phyloP scores from a whole-genome alignment of 2,888 invertebrate genomes.

The Campoplex nolae region DNA sequence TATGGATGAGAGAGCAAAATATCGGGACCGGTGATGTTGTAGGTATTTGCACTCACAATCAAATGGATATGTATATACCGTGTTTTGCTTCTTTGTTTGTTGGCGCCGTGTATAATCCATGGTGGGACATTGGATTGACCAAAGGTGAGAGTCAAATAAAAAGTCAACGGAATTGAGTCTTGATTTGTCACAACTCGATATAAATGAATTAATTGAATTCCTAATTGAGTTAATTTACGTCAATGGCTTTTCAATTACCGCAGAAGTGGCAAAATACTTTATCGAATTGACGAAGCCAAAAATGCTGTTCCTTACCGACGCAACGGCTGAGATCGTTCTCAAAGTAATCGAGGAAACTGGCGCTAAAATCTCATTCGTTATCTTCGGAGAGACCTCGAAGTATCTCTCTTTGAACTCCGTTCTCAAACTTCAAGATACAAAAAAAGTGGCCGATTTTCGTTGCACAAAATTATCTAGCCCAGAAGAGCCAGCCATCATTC shows the following conservation, averaged over 20 bases:
- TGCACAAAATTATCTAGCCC: conserved; percentile 62
- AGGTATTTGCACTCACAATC: conserved; percentile 75
- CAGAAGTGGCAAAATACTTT: conserved; percentile 74
- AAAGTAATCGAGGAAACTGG: conserved; percentile 70
- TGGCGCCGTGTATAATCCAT: conserved; percentile 77
- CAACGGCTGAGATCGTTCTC: conserved; percentile 47
- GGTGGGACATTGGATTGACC: conserved; percentile 74
- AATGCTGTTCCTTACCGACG: conserved; percentile 73
- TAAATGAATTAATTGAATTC: too few relatives aligned
- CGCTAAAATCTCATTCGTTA: conserved; percentile 67
- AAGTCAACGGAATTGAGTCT: neutral
- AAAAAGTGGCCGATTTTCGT: conserved; percentile 67
- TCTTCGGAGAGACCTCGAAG: conserved; percentile 71
- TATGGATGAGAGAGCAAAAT: conserved; percentile 77
- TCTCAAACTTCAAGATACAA: conserved; percentile 63
- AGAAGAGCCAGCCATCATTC: conserved; percentile 67
- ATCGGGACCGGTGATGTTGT: conserved; percentile 74
- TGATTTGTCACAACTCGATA: too few relatives aligned
- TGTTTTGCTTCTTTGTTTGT: conserved; percentile 74
- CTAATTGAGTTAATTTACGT: neutral
- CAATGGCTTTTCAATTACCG: conserved; percentile 5
- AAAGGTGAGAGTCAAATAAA: conserved; percentile 68
- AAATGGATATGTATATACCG: conserved; percentile 75
- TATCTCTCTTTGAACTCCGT: conserved; percentile 70
- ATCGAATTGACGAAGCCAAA: conserved; percentile 75